phyloP scores from a whole-genome alignment of 1,140 invertebrate species.

The Neodiprion pinetum region DNA sequence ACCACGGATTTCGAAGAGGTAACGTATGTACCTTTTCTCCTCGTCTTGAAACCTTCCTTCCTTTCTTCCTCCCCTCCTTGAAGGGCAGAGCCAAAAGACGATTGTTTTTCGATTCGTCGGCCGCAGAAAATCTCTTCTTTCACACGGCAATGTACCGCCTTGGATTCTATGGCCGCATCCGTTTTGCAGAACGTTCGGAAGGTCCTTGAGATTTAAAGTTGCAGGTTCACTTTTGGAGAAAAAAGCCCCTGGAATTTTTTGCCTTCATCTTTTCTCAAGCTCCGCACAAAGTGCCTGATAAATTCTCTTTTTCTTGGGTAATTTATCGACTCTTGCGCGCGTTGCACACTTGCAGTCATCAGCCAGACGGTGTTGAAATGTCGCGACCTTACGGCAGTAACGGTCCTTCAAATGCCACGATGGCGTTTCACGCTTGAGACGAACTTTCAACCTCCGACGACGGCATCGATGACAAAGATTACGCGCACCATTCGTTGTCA shows the following conservation, averaged over 20 bases:
- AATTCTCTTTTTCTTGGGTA: background rate
- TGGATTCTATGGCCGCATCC: no score
- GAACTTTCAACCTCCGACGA: background rate
- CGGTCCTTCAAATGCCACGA: background rate
- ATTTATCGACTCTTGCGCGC: background rate
- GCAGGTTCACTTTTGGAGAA: background rate
- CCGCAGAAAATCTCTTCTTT: no score
- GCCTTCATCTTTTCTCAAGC: background rate
- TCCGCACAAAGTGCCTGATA: no score
- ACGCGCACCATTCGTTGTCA: no score
- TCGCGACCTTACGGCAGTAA: background rate
- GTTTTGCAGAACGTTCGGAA: no score
- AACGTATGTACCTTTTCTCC: background rate
- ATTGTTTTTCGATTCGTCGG: no score
- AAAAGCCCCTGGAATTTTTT: background rate
- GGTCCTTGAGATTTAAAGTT: no score
- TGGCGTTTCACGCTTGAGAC: background rate
- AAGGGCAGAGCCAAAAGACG: background rate
- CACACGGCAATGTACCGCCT: no score
- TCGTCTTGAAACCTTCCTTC: constrained; percentile 12
- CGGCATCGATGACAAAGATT: background rate
- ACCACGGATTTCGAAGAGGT: background rate
- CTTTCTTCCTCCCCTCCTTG: constrained; percentile 3
- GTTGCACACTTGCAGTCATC: background rate
- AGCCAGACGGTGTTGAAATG: background rate